Base-by-base conservation (phyloP, 2,113 vertebrate species). In the Quiscalus mexicanus region DNA sequence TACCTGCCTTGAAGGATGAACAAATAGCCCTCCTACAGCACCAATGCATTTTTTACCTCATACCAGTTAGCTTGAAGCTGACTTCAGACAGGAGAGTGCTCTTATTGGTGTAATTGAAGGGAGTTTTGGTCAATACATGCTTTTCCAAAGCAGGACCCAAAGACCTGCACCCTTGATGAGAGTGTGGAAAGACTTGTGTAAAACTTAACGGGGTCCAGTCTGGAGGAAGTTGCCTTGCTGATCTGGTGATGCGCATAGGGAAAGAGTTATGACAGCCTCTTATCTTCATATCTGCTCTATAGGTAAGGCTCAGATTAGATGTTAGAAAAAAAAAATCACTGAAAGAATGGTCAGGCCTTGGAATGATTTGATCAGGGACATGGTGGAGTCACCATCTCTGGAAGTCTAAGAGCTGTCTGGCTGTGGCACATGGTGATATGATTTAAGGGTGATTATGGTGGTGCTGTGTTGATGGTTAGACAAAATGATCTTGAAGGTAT, bases 301-400 rank as follows among this genome's bases (percentile, higher is more conserved):
- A 44, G 6, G 8, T 15, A 42, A 73, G 4, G 22, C 27, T 58
- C 15, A 44, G 18, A 37, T 73, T 31, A 50, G 15, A 15, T 37
- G 37, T 15, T 13, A 65, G 25, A 24, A 63, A 41, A 62, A 25
- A 0, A 27, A 0, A 1, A 2, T 55, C 35, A 19, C 21, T 33
- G 17, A 33, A 73, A 23, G 11, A 12, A 15, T 58, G 25, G 10
- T 28, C 35, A 80, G 67, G 31, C 27, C n/a, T 81, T 58, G 42
- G 18, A 65, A 65, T 50, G 33, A 73, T 15, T 88, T 65, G 31
- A 12, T 31, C 22, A 37, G 7, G 18, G 18, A 37, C 0, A 0
- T 27, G 42, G 18, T 65, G 18, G 31, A 73, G 18, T 65, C 3
- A 16, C 10, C 18, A 13, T 9, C 27, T 50, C 59, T 50, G 42